Conservation (phyloP, 2,113 vertebrate genomes). For the Pardalotus punctatus region DNA sequence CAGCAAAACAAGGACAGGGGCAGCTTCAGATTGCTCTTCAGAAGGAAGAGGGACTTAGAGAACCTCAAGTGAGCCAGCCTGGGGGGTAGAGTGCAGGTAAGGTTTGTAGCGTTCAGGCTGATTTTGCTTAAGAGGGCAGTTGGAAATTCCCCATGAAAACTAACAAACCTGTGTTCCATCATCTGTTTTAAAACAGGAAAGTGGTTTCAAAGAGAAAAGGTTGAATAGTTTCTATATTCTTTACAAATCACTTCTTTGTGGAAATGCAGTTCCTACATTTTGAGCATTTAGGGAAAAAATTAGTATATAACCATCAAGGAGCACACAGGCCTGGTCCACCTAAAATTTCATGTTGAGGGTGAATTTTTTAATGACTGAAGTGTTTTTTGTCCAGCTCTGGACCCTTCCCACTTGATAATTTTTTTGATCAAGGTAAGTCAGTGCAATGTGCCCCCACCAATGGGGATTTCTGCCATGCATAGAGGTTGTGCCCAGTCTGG, state of each 20-base stretch:
- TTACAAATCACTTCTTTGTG: not conserved
- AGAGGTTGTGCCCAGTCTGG: not conserved
- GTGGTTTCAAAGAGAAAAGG: not conserved
- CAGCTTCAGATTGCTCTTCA: not conserved
- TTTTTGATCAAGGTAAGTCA: not conserved
- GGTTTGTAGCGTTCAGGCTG: not conserved
- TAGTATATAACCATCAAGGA: not conserved
- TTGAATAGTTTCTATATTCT: not conserved
- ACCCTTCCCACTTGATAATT: not conserved
- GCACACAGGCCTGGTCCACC: not conserved
- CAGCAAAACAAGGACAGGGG: not conserved
- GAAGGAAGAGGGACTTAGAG: not conserved
- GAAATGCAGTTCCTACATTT: not conserved
- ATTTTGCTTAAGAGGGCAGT: not conserved
- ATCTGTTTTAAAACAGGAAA: not conserved
- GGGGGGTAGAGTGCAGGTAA: not conserved
- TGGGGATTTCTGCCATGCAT: not conserved
- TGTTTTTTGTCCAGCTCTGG: not conserved
- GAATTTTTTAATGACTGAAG: not conserved
- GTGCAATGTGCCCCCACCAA: fast-evolving
- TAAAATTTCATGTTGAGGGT: not conserved
- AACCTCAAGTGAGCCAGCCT: not conserved
- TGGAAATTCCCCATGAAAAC: not conserved
- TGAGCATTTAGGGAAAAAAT: not conserved
- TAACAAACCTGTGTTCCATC: not conserved